A percentile compares a stretch with the other conserved stretches of the same genome.
These are phyloP conservation scores for Drosophila kikkawai DNA, from an alignment of 1,140 invertebrate species.

Conservation along the genomic window DNA sequence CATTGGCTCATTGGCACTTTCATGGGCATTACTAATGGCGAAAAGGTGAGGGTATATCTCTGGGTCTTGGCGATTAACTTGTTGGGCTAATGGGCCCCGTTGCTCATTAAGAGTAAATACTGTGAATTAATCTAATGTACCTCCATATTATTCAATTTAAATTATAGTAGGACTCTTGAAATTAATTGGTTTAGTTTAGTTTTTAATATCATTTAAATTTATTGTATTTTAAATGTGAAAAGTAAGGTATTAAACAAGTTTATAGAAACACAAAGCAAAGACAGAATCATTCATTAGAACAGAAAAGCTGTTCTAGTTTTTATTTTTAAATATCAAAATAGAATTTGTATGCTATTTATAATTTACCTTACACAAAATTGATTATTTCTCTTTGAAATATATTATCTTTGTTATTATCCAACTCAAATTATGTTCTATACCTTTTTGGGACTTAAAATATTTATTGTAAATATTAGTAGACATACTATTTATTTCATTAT, in stretches of 20 bases:
- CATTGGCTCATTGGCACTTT: conserved; percentile 74
- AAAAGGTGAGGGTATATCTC: conserved; percentile 20
- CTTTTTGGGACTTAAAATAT: no score
- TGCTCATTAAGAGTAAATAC: not conserved
- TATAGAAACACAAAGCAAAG: not conserved
- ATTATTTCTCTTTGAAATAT: no score
- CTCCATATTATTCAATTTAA: conserved; percentile 5
- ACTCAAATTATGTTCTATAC: no score
- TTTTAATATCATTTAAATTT: not conserved
- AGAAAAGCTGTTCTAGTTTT: rapidly evolving
- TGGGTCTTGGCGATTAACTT: conserved; percentile 8
- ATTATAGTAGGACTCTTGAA: not conserved
- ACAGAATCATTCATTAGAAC: not conserved
- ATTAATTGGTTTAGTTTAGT: not conserved
- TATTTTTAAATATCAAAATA: not conserved
- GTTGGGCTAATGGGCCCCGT: conserved; percentile 7
- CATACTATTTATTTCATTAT: no score
- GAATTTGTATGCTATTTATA: no score
- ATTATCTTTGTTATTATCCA: no score
- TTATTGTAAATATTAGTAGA: no score
- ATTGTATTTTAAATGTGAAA: not conserved
- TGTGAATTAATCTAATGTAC: not conserved
- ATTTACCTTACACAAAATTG: no score
- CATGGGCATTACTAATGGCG: conserved; percentile 74
- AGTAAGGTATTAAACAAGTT: not conserved